A percentile compares a stretch with the other conserved stretches of the same genome.
phyloP scores from a whole-genome alignment of 1,140 invertebrate species.

The Drosophila nebulosa region DNA sequence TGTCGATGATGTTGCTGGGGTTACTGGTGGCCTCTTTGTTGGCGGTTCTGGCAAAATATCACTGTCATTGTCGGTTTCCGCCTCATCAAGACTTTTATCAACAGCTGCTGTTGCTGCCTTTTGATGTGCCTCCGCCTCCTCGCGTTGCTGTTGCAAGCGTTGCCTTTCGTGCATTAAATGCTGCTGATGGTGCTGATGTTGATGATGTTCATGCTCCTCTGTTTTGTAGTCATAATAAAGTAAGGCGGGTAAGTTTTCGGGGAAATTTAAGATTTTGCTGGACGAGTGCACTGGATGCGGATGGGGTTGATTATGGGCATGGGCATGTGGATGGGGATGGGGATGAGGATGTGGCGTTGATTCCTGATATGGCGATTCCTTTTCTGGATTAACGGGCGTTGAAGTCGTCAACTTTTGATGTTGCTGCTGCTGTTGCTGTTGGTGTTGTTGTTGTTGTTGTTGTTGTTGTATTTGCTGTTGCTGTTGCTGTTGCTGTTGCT shows the following conservation, averaged over 20 bases:
- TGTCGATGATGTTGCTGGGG: conserved; percentile 35
- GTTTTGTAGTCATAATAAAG: conserved; percentile 79
- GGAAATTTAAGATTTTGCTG: conserved; percentile 76
- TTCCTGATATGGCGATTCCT: conserved; percentile 64
- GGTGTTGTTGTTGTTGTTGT: conserved; percentile 67
- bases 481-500: conserved; percentile 70
- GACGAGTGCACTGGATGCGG: conserved; percentile 42
- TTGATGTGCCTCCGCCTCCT: conserved; percentile 44
- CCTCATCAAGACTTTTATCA: conserved; percentile 76
- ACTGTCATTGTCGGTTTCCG: conserved; percentile 79
- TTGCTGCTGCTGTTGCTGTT: conserved; percentile 58
- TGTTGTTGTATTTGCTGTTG: conserved; percentile 43
- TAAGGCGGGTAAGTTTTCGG: conserved; percentile 74
- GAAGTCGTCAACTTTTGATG: conserved; percentile 31
- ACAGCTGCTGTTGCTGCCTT: conserved; percentile 25
- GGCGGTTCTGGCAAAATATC: conserved; percentile 80
- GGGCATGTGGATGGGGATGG: conserved; percentile 13
- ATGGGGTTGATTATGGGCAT: conserved; percentile 18
- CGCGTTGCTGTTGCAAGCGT: conserved; percentile 45
- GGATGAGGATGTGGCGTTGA: conserved; percentile 17
- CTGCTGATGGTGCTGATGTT: conserved; percentile 77
- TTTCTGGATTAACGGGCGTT: conserved; percentile 61
- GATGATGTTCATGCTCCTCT: conserved; percentile 77
- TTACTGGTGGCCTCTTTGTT: conserved; percentile 67
- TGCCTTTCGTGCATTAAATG: conserved; percentile 74